These are phyloP conservation scores for Tachypleus tridentatus DNA, from an alignment of 1,140 invertebrate species.

Conservation along the genomic window DNA sequence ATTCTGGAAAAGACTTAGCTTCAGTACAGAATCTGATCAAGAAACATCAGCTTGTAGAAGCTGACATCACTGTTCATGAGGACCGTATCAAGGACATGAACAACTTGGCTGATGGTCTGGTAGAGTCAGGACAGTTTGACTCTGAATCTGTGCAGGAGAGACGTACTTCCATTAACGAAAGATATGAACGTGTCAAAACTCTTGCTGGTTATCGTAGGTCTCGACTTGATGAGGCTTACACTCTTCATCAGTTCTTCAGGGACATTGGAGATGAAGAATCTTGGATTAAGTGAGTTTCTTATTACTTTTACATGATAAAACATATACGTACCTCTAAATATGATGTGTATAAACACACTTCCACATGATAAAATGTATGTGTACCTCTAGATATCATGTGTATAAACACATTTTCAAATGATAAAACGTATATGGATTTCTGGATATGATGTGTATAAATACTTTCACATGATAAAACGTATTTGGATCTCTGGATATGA, in stretches of 20 bases:
- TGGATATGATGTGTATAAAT: too few species aligned
- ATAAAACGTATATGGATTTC: too few species aligned
- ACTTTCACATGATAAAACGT: too few species aligned
- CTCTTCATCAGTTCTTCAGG: conserved; percentile 96
- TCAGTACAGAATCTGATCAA: conserved; percentile 99
- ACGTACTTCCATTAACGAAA: conserved; percentile 81
- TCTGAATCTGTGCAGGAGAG: conserved; percentile 84
- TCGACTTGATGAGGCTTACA: conserved; percentile 86
- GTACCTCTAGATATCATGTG: too few species aligned
- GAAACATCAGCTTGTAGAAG: conserved; percentile 96
- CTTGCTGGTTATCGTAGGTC: conserved; percentile 80
- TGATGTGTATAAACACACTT: too few species aligned
- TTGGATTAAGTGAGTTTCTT: conserved; percentile 78
- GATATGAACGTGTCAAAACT: conserved; percentile 85
- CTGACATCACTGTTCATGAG: conserved; percentile 90
- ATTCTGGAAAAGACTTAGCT: conserved; percentile 94
- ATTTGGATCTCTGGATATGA: too few species aligned
- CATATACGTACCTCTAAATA: too few species aligned
- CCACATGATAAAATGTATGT: too few species aligned
- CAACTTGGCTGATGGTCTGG: conserved; percentile 79
- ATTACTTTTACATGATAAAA: background rate
- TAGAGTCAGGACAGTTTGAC: conserved; percentile 91
- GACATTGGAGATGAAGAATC: conserved; percentile 99
- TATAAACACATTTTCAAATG: too few species aligned
- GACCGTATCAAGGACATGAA: conserved; percentile 95